Percentiles rank a stretch among this genome's conserved stretches.
Conservation (phyloP, 2,113 vertebrate species). For the Potamarius usumacintae region DNA sequence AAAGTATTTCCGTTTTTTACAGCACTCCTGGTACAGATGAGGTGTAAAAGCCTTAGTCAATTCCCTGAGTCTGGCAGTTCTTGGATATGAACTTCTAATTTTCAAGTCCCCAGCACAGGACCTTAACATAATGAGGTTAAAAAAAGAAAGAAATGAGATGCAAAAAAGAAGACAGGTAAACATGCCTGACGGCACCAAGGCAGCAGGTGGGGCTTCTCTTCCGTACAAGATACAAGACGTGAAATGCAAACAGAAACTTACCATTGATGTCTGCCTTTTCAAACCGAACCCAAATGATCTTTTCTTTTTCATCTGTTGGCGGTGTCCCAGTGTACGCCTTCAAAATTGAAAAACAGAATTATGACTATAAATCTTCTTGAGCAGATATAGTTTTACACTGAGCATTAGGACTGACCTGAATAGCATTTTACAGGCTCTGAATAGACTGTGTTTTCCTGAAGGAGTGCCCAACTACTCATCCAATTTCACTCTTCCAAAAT, state of each 20-base stretch:
- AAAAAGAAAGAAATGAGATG: slow-evolving; percentile 20
- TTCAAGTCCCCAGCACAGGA: neutral
- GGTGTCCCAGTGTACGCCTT: slow-evolving; percentile 91
- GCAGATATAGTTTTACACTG: neutral
- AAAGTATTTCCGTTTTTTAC: neutral
- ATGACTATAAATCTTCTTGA: neutral
- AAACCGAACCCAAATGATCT: slow-evolving; percentile 97
- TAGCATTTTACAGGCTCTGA: neutral
- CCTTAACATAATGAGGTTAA: neutral
- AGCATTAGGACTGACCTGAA: neutral
- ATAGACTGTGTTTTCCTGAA: neutral
- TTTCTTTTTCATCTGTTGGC: slow-evolving; percentile 94
- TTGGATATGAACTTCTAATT: neutral
- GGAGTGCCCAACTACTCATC: neutral
- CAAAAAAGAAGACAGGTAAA: neutral
- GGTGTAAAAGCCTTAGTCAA: neutral
- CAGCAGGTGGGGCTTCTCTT: neutral
- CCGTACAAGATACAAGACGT: neutral
- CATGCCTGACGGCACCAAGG: neutral
- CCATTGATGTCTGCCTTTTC: slow-evolving; percentile 96
- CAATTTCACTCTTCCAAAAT: neutral
- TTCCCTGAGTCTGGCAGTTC: neutral
- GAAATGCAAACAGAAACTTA: slow-evolving; percentile 59
- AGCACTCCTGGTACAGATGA: too few species aligned
- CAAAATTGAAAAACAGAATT: slow-evolving; percentile 37